Conservation (phyloP, 2,113 vertebrate species). For the Pedionomus torquatus region DNA sequence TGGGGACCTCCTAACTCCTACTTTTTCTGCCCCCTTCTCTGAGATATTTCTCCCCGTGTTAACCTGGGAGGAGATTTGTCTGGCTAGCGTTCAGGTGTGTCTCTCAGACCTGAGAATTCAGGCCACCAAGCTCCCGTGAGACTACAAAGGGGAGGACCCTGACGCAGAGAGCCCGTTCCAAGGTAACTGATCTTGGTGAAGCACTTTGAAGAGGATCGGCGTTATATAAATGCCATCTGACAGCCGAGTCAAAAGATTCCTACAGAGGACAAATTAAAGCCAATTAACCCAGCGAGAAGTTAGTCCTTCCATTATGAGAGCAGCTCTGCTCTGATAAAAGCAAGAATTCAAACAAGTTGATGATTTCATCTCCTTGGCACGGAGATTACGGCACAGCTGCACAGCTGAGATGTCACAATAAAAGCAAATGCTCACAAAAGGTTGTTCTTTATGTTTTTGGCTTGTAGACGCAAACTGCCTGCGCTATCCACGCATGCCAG, state of each 20-base stretch:
- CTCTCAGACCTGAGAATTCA: not conserved
- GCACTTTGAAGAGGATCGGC: not conserved
- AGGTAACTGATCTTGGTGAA: not conserved
- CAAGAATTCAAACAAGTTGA: constrained; percentile 14
- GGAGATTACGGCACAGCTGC: not conserved
- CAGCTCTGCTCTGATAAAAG: constrained; percentile 15
- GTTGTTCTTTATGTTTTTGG: not conserved
- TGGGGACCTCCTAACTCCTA: not conserved
- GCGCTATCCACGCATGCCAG: not conserved
- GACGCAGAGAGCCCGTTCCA: not conserved
- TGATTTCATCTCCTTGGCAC: constrained; percentile 36
- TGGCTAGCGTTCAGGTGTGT: not conserved
- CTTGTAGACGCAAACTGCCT: not conserved
- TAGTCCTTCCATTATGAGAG: not conserved
- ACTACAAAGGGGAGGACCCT: not conserved
- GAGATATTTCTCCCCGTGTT: not conserved
- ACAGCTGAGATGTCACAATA: constrained; percentile 16
- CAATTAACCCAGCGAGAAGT: not conserved
- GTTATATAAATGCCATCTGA: not conserved
- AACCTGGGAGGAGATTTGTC: not conserved
- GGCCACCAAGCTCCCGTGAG: not conserved
- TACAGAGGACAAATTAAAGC: not conserved
- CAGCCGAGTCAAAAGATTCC: not conserved
- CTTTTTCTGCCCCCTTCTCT: not conserved
- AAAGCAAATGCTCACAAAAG: not conserved